These are phyloP conservation scores for Meandrusa payeni DNA, from an alignment of 2,888 invertebrate species.

Conservation along the genomic window DNA sequence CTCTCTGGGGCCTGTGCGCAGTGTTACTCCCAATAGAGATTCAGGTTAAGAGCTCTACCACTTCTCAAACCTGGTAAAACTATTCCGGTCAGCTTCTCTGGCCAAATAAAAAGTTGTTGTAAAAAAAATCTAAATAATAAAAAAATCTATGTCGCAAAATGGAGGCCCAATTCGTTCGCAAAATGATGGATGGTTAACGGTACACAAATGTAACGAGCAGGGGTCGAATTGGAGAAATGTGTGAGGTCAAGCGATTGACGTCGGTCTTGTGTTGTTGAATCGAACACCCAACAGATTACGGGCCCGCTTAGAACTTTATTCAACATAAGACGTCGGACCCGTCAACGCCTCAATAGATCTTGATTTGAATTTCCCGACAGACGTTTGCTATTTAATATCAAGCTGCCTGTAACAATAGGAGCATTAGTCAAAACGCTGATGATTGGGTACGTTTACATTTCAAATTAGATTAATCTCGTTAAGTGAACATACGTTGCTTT, in stretches of 20 bases:
- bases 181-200: constrained; percentile 66
- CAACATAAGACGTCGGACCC: constrained; percentile 35
- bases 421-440: constrained; percentile 3
- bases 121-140: no score
- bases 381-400: constrained; percentile 7
- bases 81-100: no score
- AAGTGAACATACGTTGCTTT: not conserved
- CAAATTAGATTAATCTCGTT: not conserved
- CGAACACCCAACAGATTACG: constrained; percentile 36
- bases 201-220: constrained; percentile 59
- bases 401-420: not conserved
- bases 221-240: constrained; percentile 55
- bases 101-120: no score
- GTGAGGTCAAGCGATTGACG: constrained; percentile 62
- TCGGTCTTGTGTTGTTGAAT: constrained; percentile 56
- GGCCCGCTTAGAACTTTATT: constrained; percentile 29
- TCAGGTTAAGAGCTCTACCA: no score
- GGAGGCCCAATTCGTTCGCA: constrained; percentile 49
- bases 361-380: constrained; percentile 24
- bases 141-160: constrained; percentile 41
- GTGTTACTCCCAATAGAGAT: no score
- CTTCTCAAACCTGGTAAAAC: no score
- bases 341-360: constrained; percentile 43
- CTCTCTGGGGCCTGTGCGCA: no score
- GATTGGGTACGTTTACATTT: no score